These are phyloP conservation scores for Trichomalopsis sarcophagae DNA, from an alignment of 1,140 invertebrate species.

Conservation along the genomic window DNA sequence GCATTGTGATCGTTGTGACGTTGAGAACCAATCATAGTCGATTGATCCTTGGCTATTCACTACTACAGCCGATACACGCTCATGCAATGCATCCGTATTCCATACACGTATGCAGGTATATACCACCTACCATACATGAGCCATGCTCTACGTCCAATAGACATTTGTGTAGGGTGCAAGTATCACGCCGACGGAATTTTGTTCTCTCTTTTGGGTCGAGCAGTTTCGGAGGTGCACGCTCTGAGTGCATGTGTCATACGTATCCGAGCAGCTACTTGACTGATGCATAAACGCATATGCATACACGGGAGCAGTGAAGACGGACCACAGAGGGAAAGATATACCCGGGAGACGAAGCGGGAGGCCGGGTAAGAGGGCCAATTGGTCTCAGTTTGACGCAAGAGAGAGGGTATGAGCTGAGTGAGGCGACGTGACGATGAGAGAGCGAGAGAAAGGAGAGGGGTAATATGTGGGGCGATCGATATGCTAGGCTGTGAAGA, in stretches of 20 bases:
- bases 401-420: background rate
- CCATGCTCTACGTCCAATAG: background rate
- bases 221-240: too few relatives aligned
- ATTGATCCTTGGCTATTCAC: constrained; percentile 13
- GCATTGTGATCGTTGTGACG: constrained; percentile 25
- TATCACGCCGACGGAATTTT: too few relatives aligned
- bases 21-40: constrained; percentile 34
- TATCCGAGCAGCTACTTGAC: background rate
- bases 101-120: background rate
- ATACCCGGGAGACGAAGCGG: background rate
- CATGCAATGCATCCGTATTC: background rate
- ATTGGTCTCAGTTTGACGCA: background rate
- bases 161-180: background rate
- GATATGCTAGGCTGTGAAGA: constrained; percentile 29
- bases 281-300: background rate
- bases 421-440: background rate
- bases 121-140: background rate
- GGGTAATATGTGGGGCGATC: constrained; percentile 48
- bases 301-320: background rate
- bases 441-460: background rate
- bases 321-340: background rate
- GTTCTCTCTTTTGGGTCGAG: background rate
- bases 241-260: too few relatives aligned
- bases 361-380: background rate
- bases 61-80: background rate